These are phyloP conservation scores for Eupithecia subumbrata DNA, from an alignment of 2,888 invertebrate species.

Conservation along the genomic window DNA sequence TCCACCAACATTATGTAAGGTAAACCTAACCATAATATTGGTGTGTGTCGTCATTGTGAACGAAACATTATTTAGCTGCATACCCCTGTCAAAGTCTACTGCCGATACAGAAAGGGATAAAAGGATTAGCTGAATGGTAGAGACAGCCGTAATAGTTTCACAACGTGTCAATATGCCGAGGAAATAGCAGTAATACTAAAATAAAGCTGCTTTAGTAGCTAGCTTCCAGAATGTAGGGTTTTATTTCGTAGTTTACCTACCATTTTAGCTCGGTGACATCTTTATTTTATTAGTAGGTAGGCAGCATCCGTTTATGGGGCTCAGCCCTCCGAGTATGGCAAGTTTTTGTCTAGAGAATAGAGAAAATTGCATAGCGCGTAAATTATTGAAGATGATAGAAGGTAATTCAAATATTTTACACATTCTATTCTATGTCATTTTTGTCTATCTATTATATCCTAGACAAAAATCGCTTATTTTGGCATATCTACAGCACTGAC, in stretches of 20 bases:
- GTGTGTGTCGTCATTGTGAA: background rate
- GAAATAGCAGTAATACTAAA: background rate
- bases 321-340: too few relatives aligned
- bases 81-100: constrained; percentile 12
- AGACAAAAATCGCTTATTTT: too few relatives aligned
- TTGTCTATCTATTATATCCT: too few relatives aligned
- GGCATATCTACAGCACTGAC: too few relatives aligned
- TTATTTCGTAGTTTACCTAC: background rate
- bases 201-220: background rate
- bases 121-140: constrained; percentile 3
- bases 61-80: background rate
- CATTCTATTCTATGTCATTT: too few relatives aligned
- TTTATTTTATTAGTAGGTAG: background rate
- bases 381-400: too few relatives aligned
- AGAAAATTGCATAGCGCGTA: too few relatives aligned
- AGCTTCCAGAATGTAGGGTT: background rate
- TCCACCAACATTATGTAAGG: too few relatives aligned
- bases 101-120: background rate
- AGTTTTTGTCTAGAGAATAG: too few relatives aligned
- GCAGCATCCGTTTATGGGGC: too few relatives aligned
- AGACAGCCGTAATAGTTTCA: constrained; percentile 1
- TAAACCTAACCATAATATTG: too few relatives aligned
- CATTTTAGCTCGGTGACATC: background rate
- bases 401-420: too few relatives aligned
- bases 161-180: background rate